phyloP scores from a whole-genome alignment of 1,140 invertebrate species.

The Apis cerana region DNA sequence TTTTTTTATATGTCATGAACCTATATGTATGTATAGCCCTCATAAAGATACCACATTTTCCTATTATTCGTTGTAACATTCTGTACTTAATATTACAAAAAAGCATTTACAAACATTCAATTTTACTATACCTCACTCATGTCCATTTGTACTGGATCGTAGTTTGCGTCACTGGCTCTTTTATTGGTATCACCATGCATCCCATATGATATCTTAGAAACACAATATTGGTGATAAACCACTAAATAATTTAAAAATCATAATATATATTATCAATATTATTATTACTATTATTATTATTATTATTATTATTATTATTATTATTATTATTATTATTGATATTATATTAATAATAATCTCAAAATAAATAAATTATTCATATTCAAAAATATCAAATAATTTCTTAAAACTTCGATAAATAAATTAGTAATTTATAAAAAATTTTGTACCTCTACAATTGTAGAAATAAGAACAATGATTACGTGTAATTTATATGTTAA shows the following conservation, averaged over 20 bases:
- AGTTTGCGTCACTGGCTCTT: conserved; percentile 80
- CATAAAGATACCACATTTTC: conserved; percentile 61
- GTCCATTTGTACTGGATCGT: conserved; percentile 83
- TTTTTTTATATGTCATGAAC: conserved; percentile 49
- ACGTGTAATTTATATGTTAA: background rate
- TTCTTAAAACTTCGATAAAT: too few relatives aligned
- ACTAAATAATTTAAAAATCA: background rate
- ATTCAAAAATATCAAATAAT: background rate
- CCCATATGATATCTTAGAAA: conserved; percentile 68
- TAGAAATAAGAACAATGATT: background rate
- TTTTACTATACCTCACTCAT: conserved; percentile 82
- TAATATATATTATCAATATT: background rate
- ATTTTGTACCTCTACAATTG: background rate
- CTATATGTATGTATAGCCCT: conserved; percentile 58
- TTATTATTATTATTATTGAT: background rate
- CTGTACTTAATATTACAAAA: conserved; percentile 54
- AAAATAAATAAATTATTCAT: background rate
- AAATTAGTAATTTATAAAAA: background rate
- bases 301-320: background rate
- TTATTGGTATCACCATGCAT: conserved; percentile 53
- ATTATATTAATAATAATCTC: background rate
- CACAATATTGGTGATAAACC: conserved; percentile 32
- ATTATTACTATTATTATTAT: background rate
- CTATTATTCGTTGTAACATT: conserved; percentile 59
- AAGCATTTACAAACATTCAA: conserved; percentile 39